Base-by-base conservation (phyloP, 1,140 invertebrate species). In the Anagrus nilaparvatae region DNA sequence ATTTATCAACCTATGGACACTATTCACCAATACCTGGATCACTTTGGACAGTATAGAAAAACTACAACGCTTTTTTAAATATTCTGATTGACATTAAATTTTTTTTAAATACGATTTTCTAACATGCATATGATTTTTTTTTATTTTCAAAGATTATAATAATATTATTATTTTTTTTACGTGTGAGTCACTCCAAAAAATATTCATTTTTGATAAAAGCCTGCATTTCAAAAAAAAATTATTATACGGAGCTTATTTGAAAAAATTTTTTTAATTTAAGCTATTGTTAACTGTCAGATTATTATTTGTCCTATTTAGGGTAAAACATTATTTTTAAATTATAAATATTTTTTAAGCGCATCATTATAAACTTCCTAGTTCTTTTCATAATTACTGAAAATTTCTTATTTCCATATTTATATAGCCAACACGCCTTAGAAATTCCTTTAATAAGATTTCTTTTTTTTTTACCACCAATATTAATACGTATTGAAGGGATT, bases 1-100 rank as follows among this genome's bases (percentile, higher is more conserved):
- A 73, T 91, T 32, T 95, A 92, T 60, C 79, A 82, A 39, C 86
- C 87, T 0, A 80, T 90, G 48, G 91, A 96, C 61, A 95, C 90
- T 0, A 84, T 96, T 36, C 83, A 90, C 47, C 92, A 96, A 57
- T 97, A 97, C 65, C 74, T 96, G 54, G 91, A 97, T 64, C 87
- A 95, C 58, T 97, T 97, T 62, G 87, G 81, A 49, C 79, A 82
- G 38, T 91, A 89, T 56, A 73, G 88, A 34, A 95, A 95, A 63
- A 65, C 75, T 3, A 71, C 76, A 3, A 71, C 71, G 19, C 65
- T 73, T 25, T 56, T 68, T 34, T 68, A 59, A 61, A 19, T 19
- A 27, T 14, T 33, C 37, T 17, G 25, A 38, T 25, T 8, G 19
- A 5, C 21, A 40, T 19, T 30, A 12, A 4, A 24, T 12, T 23